These are phyloP conservation scores for Tetraodon nigroviridis DNA, from an alignment of 2,113 vertebrate genomes.

Conservation along the genomic window DNA sequence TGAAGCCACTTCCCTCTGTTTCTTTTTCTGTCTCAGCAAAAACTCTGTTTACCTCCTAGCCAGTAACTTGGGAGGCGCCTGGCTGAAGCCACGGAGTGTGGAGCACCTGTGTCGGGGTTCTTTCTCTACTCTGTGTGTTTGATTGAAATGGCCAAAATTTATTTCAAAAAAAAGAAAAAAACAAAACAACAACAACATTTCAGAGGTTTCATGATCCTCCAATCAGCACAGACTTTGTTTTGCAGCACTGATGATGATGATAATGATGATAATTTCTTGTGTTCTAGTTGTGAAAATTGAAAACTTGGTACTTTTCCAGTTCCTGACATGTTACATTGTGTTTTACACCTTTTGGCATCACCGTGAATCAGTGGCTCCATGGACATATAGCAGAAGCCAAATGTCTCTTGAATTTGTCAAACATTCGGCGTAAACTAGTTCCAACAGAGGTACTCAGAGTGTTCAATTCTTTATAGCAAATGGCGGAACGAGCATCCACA, in stretches of 20 bases:
- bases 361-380: constrained; percentile 58
- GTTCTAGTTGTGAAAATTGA: constrained; percentile 28
- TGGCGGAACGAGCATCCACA: constrained; percentile 19
- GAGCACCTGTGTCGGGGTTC: constrained; percentile 33
- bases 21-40: constrained; percentile 13
- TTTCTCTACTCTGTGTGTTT: constrained; percentile 65
- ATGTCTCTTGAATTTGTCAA: constrained; percentile 30
- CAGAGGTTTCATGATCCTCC: constrained; percentile 36
- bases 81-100: constrained; percentile 27
- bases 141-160: constrained; percentile 63
- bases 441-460: no score
- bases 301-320: constrained; percentile 34
- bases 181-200: constrained; percentile 4
- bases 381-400: constrained; percentile 45
- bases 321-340: constrained; percentile 40
- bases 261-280: constrained; percentile 32
- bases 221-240: constrained; percentile 28
- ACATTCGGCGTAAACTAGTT: constrained; percentile 1
- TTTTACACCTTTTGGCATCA: constrained; percentile 23
- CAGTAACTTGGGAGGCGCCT: constrained; percentile 43
- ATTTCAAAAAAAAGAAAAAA: no score
- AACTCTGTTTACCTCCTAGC: constrained; percentile 40
- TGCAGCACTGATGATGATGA: constrained; percentile 45
- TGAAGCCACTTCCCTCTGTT: constrained; percentile 14
- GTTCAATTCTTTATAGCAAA: constrained; percentile 7